Conservation (phyloP, 2,797 vertebrate genomes). For the Gymnopithys bicolor region DNA sequence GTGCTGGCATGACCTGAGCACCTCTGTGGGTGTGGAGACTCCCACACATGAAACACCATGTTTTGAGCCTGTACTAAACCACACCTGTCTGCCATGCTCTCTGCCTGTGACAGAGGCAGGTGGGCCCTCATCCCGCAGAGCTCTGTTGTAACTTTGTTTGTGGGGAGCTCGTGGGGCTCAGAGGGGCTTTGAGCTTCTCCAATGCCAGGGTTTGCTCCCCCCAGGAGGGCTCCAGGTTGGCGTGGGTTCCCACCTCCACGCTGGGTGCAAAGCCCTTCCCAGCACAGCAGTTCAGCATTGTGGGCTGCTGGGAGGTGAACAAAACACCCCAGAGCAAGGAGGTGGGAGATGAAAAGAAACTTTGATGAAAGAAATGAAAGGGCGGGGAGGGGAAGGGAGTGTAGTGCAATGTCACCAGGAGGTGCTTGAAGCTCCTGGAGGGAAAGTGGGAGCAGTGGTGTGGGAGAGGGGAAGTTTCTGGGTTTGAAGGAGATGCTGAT, state of each 20-base stretch:
- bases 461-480: neutral
- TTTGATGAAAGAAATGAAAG: neutral
- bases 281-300: fast-evolving
- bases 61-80: neutral
- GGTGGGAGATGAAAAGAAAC: constrained; percentile 14
- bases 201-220: fast-evolving
- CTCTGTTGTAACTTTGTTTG: neutral
- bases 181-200: neutral
- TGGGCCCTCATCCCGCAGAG: fast-evolving
- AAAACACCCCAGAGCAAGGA: neutral
- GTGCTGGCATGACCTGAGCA: neutral
- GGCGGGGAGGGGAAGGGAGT: neutral
- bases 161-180: neutral
- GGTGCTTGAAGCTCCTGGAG: neutral
- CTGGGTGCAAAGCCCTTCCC: neutral
- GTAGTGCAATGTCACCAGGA: fast-evolving
- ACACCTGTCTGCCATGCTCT: neutral
- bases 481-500: neutral
- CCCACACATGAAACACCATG: fast-evolving
- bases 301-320: neutral
- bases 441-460: neutral
- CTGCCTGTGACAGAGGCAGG: neutral
- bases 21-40: fast-evolving
- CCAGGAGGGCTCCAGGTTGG: neutral
- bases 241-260: neutral